Evolutionary conservation across 64 coral and sea anemone genomes (phyloP).

Genomic region (Montipora foliosa): DNA sequence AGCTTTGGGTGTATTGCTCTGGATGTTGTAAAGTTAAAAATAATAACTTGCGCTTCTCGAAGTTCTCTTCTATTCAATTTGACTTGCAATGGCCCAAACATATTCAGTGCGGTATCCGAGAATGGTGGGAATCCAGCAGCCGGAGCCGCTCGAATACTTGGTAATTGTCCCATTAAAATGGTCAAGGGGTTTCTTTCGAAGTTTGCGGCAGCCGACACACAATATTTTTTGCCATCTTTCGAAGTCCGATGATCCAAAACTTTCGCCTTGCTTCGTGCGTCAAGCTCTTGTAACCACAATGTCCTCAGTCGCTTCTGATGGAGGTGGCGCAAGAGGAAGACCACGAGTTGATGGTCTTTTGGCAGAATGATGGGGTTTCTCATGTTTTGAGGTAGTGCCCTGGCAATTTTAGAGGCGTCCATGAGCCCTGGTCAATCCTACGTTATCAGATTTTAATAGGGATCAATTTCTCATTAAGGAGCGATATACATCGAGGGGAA

Average conservation of each 20-base stretch:
- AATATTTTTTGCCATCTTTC: neutral
- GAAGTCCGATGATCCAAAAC: slow-evolving; percentile 5
- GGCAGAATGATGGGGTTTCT: slow-evolving; percentile 44
- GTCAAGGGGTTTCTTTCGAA: slow-evolving; percentile 54
- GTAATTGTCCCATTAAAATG: slow-evolving; percentile 79
- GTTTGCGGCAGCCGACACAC: slow-evolving; percentile 63
- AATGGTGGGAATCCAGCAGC: slow-evolving; percentile 50
- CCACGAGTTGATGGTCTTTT: neutral
- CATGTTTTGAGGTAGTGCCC: slow-evolving; percentile 6
- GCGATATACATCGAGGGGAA: neutral
- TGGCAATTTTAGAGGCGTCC: slow-evolving; percentile 24
- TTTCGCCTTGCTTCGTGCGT: slow-evolving; percentile 12
- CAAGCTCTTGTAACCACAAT: slow-evolving; percentile 40
- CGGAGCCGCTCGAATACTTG: slow-evolving; percentile 52
- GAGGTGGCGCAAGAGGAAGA: slow-evolving; percentile 6
- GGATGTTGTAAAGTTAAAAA: slow-evolving; percentile 62
- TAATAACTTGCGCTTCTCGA: slow-evolving; percentile 61
- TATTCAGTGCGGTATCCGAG: slow-evolving; percentile 67
- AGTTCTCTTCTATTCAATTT: slow-evolving; percentile 7
- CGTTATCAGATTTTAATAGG: slow-evolving; percentile 9
- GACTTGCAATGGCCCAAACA: slow-evolving; percentile 65
- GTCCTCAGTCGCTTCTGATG: slow-evolving; percentile 27
- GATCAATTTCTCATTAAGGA: slow-evolving; percentile 36
- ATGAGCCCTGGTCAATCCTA: slow-evolving; percentile 48
- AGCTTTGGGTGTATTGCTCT: slow-evolving; percentile 63